Evolutionary conservation across 2,797 vertebrate species (phyloP).

Genomic region (Sebastes vulpes): DNA sequence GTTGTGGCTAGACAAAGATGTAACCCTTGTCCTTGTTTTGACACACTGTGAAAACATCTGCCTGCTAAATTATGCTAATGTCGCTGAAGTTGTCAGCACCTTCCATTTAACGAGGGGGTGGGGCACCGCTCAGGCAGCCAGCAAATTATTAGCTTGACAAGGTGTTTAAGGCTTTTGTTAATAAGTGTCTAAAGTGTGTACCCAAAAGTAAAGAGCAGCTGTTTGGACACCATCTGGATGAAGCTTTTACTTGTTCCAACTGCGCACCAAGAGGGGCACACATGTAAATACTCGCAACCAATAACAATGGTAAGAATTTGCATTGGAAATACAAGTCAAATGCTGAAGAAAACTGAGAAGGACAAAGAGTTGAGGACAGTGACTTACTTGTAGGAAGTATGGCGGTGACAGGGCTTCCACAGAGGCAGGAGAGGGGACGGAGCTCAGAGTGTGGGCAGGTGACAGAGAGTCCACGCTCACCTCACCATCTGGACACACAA

Average conservation of each 20-base stretch:
- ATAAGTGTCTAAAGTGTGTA: slow-evolving; percentile 66
- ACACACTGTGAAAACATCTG: slow-evolving; percentile 76
- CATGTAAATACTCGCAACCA: slow-evolving; percentile 40
- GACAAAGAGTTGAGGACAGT: slow-evolving; percentile 14
- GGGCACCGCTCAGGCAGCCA: slow-evolving; percentile 52
- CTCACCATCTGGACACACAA: slow-evolving; percentile 85
- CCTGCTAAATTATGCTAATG: slow-evolving; percentile 80
- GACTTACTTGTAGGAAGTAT: slow-evolving; percentile 90
- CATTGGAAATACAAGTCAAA: slow-evolving; percentile 60
- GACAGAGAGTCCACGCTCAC: slow-evolving; percentile 85
- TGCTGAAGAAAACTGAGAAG: slow-evolving; percentile 1
- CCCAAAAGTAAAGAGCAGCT: slow-evolving; percentile 68
- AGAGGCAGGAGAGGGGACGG: slow-evolving; percentile 87
- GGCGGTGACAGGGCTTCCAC: slow-evolving; percentile 84
- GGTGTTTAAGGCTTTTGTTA: slow-evolving; percentile 83
- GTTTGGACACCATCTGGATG: slow-evolving; percentile 70
- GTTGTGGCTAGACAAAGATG: slow-evolving; percentile 39
- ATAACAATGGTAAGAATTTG: slow-evolving; percentile 40
- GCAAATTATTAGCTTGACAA: slow-evolving; percentile 79
- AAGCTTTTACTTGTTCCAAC: slow-evolving; percentile 5
- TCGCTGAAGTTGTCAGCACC: slow-evolving; percentile 78
- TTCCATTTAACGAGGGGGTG: slow-evolving; percentile 64
- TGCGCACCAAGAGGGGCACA: neutral
- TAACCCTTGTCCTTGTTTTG: slow-evolving; percentile 72
- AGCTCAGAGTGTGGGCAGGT: slow-evolving; percentile 88